phyloP scores from a whole-genome alignment of 2,888 invertebrate genomes.

The Watsonalla cultraria region DNA sequence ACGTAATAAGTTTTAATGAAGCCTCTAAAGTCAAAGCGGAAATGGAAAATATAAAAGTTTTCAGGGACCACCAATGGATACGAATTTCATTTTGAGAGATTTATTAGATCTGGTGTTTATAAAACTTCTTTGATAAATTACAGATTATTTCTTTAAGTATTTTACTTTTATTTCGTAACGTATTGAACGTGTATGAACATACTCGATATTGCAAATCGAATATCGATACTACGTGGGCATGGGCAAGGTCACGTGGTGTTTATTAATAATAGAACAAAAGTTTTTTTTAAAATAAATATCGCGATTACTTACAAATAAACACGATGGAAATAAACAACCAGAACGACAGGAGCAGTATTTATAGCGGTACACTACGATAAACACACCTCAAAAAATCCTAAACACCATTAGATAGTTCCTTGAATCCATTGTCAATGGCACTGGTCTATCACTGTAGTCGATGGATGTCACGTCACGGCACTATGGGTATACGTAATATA shows the following conservation, averaged over 20 bases:
- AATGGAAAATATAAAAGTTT: constrained; percentile 16
- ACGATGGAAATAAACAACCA: constrained; percentile 1
- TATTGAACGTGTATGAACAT: constrained; percentile 3
- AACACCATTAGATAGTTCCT: constrained; percentile 13
- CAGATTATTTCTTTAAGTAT: not conserved
- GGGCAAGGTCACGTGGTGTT: constrained; percentile 8
- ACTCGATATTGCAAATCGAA: too few relatives aligned
- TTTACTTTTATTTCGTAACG: not conserved
- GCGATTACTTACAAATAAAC: constrained; percentile 5
- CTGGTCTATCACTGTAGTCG: constrained; percentile 14
- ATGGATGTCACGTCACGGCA: constrained; percentile 5
- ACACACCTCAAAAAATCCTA: constrained; percentile 3
- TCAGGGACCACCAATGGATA: constrained; percentile 23
- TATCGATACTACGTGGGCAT: not conserved
- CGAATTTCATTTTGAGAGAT: constrained; percentile 18
- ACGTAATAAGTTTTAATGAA: constrained; percentile 31
- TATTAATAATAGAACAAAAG: not conserved
- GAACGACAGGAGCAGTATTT: not conserved
- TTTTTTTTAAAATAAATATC: not conserved
- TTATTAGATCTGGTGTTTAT: constrained; percentile 8
- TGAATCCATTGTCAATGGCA: constrained; percentile 36
- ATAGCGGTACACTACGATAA: constrained; percentile 1
- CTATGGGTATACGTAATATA: constrained; percentile 9
- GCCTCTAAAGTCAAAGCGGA: constrained; percentile 18
- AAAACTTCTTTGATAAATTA: not conserved